phyloP scores from a whole-genome alignment of 1,140 invertebrate genomes.

The Scaptodrosophila lebanonensis region DNA sequence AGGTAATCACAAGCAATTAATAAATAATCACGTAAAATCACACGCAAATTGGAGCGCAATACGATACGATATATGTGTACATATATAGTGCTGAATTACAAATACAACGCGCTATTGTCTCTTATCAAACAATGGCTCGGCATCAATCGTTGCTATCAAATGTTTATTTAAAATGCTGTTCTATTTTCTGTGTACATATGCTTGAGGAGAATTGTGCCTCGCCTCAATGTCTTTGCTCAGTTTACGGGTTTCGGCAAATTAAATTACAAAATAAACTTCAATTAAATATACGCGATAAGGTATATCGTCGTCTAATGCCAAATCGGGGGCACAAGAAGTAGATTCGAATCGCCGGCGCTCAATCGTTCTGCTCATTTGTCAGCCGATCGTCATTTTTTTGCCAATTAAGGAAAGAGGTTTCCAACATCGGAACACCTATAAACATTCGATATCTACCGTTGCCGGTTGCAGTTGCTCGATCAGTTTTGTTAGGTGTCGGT shows the following conservation, averaged over 20 bases:
- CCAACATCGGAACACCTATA: background rate
- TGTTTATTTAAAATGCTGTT: conserved; percentile 33
- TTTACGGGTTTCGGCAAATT: conserved; percentile 56
- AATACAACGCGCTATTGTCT: conserved; percentile 29
- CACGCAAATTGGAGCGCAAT: conserved; percentile 52
- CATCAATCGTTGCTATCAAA: conserved; percentile 29
- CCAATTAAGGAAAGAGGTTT: conserved; percentile 67
- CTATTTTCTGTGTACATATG: background rate
- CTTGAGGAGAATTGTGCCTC: too few species aligned
- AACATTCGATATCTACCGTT: background rate
- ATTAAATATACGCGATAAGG: conserved; percentile 62
- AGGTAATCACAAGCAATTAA: conserved; percentile 54
- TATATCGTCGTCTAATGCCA: conserved; percentile 48
- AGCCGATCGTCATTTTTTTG: conserved; percentile 21
- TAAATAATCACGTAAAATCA: conserved; percentile 63
- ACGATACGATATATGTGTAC: conserved; percentile 27
- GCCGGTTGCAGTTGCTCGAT: background rate
- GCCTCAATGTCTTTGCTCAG: too few species aligned
- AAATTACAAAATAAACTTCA: conserved; percentile 65
- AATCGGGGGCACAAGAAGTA: conserved; percentile 34
- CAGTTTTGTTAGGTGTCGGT: background rate
- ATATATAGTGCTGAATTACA: conserved; percentile 15
- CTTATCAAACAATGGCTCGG: conserved; percentile 32
- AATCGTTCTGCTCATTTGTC: conserved; percentile 21
- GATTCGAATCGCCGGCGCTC: conserved; percentile 27